Base-by-base conservation (phyloP, 2,888 invertebrate species). In the Eupithecia abbreviata region DNA sequence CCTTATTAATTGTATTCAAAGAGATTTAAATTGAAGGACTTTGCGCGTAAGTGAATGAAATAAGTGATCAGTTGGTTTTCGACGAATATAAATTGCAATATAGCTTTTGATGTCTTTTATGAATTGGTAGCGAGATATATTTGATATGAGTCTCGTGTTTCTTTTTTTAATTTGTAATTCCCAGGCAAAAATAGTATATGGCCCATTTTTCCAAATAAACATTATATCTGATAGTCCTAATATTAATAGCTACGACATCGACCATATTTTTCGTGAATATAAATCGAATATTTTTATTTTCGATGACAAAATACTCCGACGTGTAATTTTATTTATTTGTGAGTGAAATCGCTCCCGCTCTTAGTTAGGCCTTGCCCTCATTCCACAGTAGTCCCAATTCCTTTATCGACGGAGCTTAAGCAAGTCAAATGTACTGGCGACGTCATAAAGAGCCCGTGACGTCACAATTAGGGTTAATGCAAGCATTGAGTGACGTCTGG, bases 381-480 rank as follows among this genome's bases (percentile, higher is more conserved):
- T 70, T 51, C 76, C 79, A 77, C 80, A 73, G 82, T 82, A 80
- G 78, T 80, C 85, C 85, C 87, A 88, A 87, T 89, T 87, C 83
- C 85, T 86, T 90, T 88, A 89, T 87, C 86, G 87, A 83, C 84
- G 80, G 82, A 85, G 84, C 88, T 86, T 84, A 86, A 86, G 85
- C 84, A 81, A 58, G 55, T 58, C 55, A 58, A 85, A 86, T 84
- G 84, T 87, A 86, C 84, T 85, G 87, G 87, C 84, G 87, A 87
- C 85, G 85, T 85, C 86, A 85, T 88, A 88, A 90, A 88, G 85
- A 83, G 79, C 30, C 77, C 77, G 83, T 86, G 88, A 89, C 88
- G 86, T 87, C 77, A 80, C 88, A 90, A 91, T 89, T 90, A 88
- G 86, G 86, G 88, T 86, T 87, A 86, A 89, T 87, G 87, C 89